Conservation (phyloP, 2,797 vertebrate genomes). For the Sparidentex hasta region DNA sequence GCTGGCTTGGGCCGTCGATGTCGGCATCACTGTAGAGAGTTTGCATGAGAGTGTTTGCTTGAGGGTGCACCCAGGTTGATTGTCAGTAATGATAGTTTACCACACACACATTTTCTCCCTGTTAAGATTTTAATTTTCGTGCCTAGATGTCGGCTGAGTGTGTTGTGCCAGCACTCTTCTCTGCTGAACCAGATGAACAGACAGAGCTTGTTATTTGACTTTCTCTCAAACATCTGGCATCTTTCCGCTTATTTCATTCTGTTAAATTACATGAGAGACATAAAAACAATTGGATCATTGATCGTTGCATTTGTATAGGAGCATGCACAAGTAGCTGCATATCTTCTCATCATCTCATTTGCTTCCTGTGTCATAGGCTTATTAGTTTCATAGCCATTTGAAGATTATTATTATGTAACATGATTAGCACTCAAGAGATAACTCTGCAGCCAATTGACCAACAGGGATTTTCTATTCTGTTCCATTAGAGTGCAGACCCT, state of each 20-base stretch:
- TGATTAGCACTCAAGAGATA: constrained; percentile 53
- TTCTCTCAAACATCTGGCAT: neutral
- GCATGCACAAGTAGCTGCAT: neutral
- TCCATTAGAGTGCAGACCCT: constrained; percentile 4
- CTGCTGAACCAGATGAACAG: neutral
- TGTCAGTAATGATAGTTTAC: constrained; percentile 43
- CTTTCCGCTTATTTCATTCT: neutral
- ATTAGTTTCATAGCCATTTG: constrained; percentile 42
- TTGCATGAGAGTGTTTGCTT: constrained; percentile 7
- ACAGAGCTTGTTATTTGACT: neutral
- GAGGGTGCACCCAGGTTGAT: constrained; percentile 34
- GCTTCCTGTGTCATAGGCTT: constrained; percentile 24
- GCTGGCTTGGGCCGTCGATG: constrained; percentile 42
- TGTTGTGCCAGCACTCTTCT: neutral
- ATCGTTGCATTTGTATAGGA: neutral
- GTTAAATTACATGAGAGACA: neutral
- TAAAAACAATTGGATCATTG: neutral
- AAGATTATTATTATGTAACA: constrained; percentile 61
- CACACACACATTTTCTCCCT: constrained; percentile 11
- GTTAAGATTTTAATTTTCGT: constrained; percentile 4
- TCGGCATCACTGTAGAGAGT: constrained; percentile 33
- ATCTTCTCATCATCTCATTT: constrained; percentile 22
- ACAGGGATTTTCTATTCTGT: constrained; percentile 10
- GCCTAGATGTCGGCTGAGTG: neutral
- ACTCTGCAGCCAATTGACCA: constrained; percentile 28